These are phyloP conservation scores for Vulpes lagopus DNA, from an alignment of 2,113 vertebrate genomes.

Conservation along the genomic window DNA sequence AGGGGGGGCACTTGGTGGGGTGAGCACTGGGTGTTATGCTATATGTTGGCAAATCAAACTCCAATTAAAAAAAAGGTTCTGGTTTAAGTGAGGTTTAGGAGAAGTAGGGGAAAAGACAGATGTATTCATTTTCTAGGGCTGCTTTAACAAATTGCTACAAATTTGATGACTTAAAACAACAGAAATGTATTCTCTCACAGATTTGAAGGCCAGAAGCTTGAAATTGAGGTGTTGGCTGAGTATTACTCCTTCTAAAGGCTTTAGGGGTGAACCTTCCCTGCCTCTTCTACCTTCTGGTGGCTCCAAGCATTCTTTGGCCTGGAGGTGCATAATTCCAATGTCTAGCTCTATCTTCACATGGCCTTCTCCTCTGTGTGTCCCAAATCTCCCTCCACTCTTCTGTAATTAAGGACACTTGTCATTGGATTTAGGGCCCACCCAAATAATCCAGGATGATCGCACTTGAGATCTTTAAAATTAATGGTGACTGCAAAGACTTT, in stretches of 20 bases:
- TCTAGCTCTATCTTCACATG: not conserved
- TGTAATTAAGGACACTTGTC: not conserved
- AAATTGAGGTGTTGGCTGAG: not conserved
- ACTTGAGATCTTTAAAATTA: not conserved
- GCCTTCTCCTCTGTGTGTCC: not conserved
- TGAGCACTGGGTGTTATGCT: no score
- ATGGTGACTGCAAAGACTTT: not conserved
- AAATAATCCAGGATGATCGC: not conserved
- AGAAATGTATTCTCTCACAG: not conserved
- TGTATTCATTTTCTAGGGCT: not conserved
- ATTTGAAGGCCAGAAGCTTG: not conserved
- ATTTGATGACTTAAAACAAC: not conserved
- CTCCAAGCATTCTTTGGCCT: not conserved
- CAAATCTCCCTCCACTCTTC: not conserved
- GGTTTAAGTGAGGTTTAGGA: not conserved
- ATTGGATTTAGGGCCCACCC: not conserved
- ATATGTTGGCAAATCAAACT: no score
- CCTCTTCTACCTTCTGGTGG: not conserved
- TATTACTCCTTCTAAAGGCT: not conserved
- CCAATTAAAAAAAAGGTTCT: not conserved
- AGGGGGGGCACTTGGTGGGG: no score
- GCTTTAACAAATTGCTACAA: not conserved
- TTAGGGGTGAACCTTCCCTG: not conserved
- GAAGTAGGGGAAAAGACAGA: not conserved
- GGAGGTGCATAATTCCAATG: not conserved